Conservation (phyloP, 2,113 vertebrate genomes). For the Natator depressus region DNA sequence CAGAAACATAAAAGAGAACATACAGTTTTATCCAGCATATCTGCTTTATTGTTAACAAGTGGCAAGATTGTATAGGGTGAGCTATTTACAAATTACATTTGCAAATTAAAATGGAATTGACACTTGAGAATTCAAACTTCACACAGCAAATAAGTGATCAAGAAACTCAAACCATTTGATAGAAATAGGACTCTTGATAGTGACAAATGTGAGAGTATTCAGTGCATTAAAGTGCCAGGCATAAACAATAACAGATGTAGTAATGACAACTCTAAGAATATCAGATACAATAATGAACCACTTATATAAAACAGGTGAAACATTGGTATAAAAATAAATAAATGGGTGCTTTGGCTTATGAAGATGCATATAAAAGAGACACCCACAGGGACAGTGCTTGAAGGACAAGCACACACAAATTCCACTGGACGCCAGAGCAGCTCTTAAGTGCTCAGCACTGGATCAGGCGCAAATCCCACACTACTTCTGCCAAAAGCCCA, state of each 20-base stretch:
- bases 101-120: constrained; percentile 34
- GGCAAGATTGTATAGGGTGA: constrained; percentile 22
- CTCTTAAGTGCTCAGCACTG: not conserved
- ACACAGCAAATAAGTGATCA: not conserved
- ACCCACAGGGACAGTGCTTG: not conserved
- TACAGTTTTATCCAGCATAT: not conserved
- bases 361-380: not conserved
- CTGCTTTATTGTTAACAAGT: constrained; percentile 62
- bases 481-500: not conserved
- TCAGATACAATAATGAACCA: not conserved
- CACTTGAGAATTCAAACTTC: constrained; percentile 17
- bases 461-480: not conserved
- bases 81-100: constrained; percentile 34
- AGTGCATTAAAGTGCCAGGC: not conserved
- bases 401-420: not conserved
- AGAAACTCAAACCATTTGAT: not conserved
- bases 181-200: not conserved
- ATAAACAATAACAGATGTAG: constrained; percentile 38
- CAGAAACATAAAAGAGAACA: not conserved
- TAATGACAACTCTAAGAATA: constrained; percentile 3
- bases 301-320: not conserved
- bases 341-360: not conserved
- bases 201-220: constrained; percentile 23
- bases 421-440: not conserved
- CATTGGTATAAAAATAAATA: constrained; percentile 40